Evolutionary conservation across 2,888 invertebrate species (phyloP).

Genomic region (Ypsolopha sequella): DNA sequence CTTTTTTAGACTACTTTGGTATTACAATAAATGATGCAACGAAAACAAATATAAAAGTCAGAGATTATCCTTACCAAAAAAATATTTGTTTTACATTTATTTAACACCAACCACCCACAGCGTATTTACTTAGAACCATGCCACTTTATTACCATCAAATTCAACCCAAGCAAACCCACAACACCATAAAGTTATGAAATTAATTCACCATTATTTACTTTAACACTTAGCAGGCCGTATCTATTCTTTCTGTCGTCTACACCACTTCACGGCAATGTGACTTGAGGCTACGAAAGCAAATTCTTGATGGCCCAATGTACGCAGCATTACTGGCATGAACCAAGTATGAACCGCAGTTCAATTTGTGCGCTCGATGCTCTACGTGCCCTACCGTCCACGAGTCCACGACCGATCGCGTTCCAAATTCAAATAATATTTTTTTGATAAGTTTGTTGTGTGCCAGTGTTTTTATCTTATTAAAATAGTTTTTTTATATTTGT

Average conservation of each 20-base stretch:
- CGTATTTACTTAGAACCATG: too few relatives aligned
- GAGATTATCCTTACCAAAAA: too few relatives aligned
- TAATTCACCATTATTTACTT: constrained; percentile 10
- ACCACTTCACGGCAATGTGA: constrained; percentile 20
- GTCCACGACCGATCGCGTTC: constrained; percentile 21
- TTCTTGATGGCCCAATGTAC: constrained; percentile 51
- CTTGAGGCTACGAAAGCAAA: constrained; percentile 55
- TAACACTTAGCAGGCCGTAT: constrained; percentile 26
- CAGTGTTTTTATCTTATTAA: too few relatives aligned
- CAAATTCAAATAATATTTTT: constrained; percentile 4
- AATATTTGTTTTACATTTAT: not conserved
- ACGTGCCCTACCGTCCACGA: constrained; percentile 44
- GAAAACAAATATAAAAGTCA: too few relatives aligned
- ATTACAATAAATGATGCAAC: too few relatives aligned
- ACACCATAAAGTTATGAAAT: too few relatives aligned
- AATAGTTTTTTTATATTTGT: too few relatives aligned
- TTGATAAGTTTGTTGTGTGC: not conserved
- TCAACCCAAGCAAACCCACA: too few relatives aligned
- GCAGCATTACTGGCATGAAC: constrained; percentile 14
- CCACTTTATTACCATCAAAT: too few relatives aligned
- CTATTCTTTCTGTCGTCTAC: constrained; percentile 45
- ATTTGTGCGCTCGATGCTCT: constrained; percentile 50
- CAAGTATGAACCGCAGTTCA: constrained; percentile 40
- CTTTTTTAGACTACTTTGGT: too few relatives aligned
- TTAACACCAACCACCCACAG: too few relatives aligned